These are phyloP conservation scores for Vimba vimba DNA, from an alignment of 2,113 vertebrate genomes.

Conservation along the genomic window DNA sequence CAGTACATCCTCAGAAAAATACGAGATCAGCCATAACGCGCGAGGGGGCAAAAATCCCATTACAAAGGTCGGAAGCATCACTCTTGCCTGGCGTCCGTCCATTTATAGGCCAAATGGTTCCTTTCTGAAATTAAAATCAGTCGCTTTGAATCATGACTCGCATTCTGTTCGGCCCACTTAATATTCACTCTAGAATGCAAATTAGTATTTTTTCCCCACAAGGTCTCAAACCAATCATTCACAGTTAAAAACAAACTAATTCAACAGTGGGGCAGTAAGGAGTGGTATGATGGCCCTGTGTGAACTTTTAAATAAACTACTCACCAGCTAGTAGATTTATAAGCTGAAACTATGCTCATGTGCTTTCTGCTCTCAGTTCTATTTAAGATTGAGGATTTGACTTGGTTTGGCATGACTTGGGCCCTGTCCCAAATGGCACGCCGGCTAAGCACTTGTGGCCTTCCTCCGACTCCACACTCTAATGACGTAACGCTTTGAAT, in stretches of 20 bases:
- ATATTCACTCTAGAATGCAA: conserved; percentile 22
- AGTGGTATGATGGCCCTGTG: not conserved
- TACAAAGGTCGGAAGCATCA: conserved; percentile 44
- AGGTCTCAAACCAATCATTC: conserved; percentile 1
- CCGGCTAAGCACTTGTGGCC: not conserved
- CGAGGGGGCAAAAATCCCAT: conserved; percentile 53
- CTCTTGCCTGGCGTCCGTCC: conserved; percentile 15
- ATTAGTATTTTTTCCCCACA: not conserved
- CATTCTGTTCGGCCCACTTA: conserved; percentile 3
- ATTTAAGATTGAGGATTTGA: not conserved
- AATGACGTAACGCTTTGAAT: not conserved
- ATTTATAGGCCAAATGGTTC: conserved; percentile 31
- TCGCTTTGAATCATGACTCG: conserved; percentile 23
- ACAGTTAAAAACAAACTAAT: conserved; percentile 12
- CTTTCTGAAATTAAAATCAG: conserved; percentile 39
- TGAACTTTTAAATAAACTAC: conserved; percentile 19
- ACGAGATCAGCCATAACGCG: conserved; percentile 26
- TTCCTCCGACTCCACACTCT: not conserved
- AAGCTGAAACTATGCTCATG: not conserved
- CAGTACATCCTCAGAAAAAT: conserved; percentile 23
- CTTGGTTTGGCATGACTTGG: not conserved
- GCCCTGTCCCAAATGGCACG: not conserved
- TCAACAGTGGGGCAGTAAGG: not conserved
- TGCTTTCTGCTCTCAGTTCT: not conserved
- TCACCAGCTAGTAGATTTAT: not conserved